These are phyloP conservation scores for Naso thynnoides DNA, from an alignment of 2,797 vertebrate species.

Conservation along the genomic window DNA sequence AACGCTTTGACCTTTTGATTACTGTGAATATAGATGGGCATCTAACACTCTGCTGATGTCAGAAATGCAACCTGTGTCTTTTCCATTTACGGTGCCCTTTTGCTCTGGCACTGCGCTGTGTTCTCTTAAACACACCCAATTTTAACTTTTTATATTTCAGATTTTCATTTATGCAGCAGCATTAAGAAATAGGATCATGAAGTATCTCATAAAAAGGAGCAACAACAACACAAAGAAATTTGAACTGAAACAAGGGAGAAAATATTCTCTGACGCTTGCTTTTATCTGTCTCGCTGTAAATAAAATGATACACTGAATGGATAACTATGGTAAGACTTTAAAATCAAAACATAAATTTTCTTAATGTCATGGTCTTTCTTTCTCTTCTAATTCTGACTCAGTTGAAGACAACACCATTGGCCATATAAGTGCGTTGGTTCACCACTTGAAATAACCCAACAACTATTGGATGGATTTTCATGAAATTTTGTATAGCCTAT, in stretches of 20 bases:
- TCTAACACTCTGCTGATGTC: constrained; percentile 57
- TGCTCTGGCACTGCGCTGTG: constrained; percentile 23
- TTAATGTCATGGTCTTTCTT: background rate
- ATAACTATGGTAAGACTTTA: background rate
- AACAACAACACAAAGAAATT: background rate
- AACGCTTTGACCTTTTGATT: constrained; percentile 78
- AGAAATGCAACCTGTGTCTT: constrained; percentile 63
- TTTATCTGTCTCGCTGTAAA: background rate
- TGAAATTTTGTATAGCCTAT: background rate
- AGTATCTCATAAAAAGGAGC: background rate
- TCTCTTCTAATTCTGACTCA: background rate
- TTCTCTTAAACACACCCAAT: constrained; percentile 12
- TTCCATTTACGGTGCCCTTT: constrained; percentile 71
- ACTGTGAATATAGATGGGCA: constrained; percentile 72
- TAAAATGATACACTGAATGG: background rate
- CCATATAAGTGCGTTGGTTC: background rate
- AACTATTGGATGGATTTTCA: background rate
- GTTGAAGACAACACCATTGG: background rate
- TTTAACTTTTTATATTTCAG: constrained; percentile 29
- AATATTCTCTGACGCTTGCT: background rate
- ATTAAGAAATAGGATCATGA: constrained; percentile 16
- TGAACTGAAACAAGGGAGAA: background rate
- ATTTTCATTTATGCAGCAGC: constrained; percentile 11
- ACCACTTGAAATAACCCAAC: background rate
- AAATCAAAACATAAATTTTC: background rate